A percentile compares a stretch with the other conserved stretches of the same genome.
phyloP scores from a whole-genome alignment of 2,113 vertebrate genomes.

The Zonotrichia leucophrys region DNA sequence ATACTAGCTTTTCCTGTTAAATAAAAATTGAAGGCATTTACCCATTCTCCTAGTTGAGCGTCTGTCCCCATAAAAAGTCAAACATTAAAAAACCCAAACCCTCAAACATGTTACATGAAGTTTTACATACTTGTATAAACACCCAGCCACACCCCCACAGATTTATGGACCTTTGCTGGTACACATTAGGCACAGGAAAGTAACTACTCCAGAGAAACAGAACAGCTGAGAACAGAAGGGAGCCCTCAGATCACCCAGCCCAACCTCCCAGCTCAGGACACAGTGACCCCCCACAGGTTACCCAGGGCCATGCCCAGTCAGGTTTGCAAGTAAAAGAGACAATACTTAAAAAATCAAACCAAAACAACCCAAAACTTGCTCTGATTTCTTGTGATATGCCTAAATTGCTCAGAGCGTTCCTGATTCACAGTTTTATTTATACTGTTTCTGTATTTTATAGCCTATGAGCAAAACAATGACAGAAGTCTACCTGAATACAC shows the following conservation, averaged over 20 bases:
- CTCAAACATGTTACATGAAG: neutral
- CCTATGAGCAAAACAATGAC: neutral
- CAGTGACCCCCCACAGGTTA: neutral
- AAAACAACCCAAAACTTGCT: neutral
- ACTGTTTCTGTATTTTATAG: neutral
- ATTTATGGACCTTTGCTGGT: neutral
- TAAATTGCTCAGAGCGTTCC: neutral
- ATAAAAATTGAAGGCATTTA: neutral
- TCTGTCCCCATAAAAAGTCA: neutral
- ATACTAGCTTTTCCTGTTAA: neutral
- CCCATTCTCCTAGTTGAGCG: neutral
- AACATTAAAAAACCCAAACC: neutral
- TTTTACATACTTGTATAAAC: neutral
- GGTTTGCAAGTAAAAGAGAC: neutral
- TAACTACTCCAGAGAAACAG: neutral
- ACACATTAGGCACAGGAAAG: neutral
- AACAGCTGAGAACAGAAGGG: neutral
- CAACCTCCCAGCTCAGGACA: neutral
- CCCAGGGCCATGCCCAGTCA: neutral
- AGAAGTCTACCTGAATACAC: neutral
- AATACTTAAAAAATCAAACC: neutral
- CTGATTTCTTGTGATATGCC: neutral
- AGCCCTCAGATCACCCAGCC: neutral
- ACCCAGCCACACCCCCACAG: too few relatives aligned
- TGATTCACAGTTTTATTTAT: neutral